phyloP scores from a whole-genome alignment of 1,140 invertebrate species.

The Drosophila tsacasi region DNA sequence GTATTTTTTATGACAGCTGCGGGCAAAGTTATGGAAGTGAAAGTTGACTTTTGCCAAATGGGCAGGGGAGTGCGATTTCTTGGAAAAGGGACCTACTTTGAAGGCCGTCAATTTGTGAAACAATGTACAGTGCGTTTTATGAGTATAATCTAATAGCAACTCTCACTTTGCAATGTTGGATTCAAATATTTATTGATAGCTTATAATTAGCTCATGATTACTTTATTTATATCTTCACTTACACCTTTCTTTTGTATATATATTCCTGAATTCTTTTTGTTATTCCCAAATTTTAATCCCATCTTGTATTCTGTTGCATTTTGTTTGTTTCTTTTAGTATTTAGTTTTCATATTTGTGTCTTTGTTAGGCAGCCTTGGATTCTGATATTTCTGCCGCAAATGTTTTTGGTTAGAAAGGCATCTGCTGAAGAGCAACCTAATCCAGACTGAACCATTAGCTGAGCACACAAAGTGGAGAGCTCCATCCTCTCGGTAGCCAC shows the following conservation, averaged over 20 bases:
- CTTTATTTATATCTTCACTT: neutral
- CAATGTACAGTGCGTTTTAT: neutral
- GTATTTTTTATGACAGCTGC: constrained; percentile 75
- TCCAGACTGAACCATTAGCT: constrained; percentile 38
- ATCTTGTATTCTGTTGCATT: neutral
- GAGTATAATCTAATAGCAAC: neutral
- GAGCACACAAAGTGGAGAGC: constrained; percentile 38
- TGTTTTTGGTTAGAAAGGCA: constrained; percentile 20
- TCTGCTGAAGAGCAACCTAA: constrained; percentile 8
- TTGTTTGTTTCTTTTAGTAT: neutral
- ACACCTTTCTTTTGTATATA: neutral
- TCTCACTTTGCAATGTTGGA: too few relatives aligned
- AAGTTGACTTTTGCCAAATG: constrained; percentile 58
- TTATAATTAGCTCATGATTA: too few relatives aligned
- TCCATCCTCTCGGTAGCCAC: neutral
- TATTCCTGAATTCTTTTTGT: neutral
- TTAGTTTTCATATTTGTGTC: neutral
- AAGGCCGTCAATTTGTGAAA: constrained; percentile 13
- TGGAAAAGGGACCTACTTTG: constrained; percentile 7
- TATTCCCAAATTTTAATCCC: neutral
- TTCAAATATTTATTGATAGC: too few relatives aligned
- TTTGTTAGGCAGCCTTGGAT: constrained; percentile 2
- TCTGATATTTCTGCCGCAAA: constrained; percentile 12
- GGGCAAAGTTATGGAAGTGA: constrained; percentile 52
- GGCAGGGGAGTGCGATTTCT: neutral